Evolutionary conservation across 2,797 vertebrate genomes (phyloP).

Genomic region (Agapornis canus): DNA sequence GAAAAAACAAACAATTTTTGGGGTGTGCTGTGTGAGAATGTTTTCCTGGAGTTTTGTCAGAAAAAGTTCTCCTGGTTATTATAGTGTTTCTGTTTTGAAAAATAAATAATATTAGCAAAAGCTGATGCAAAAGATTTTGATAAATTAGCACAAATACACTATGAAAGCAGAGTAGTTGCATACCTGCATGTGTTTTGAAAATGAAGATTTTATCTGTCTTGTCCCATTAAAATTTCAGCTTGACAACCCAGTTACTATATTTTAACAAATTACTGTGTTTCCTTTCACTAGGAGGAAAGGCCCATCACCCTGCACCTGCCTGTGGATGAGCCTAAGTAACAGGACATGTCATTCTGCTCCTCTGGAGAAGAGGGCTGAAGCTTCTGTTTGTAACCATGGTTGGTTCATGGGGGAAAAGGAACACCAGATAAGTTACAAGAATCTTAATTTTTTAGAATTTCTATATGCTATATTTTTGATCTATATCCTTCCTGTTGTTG

Average conservation of each 20-base stretch:
- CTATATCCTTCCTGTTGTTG: background rate
- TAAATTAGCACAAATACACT: background rate
- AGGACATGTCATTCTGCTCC: rapidly evolving
- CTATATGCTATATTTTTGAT: background rate
- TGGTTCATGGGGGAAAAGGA: background rate
- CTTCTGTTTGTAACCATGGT: background rate
- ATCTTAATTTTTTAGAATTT: background rate
- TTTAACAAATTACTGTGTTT: rapidly evolving
- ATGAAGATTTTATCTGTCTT: background rate
- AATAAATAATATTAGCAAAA: background rate
- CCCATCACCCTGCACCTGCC: rapidly evolving
- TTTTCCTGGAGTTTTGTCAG: background rate
- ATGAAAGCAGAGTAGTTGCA: background rate
- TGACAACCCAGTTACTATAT: no score
- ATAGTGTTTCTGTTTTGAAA: background rate
- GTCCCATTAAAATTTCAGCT: background rate
- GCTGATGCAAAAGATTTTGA: background rate
- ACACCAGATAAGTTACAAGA: rapidly evolving
- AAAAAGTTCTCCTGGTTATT: background rate
- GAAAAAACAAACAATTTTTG: no score
- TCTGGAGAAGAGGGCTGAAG: background rate
- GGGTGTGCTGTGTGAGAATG: no score
- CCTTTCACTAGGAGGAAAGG: background rate
- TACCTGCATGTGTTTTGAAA: background rate
- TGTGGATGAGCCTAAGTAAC: rapidly evolving